Base-by-base conservation (phyloP, 30 jellyfish, hydroid and myxozoan genomes). In the Rhopilema esculentum region DNA sequence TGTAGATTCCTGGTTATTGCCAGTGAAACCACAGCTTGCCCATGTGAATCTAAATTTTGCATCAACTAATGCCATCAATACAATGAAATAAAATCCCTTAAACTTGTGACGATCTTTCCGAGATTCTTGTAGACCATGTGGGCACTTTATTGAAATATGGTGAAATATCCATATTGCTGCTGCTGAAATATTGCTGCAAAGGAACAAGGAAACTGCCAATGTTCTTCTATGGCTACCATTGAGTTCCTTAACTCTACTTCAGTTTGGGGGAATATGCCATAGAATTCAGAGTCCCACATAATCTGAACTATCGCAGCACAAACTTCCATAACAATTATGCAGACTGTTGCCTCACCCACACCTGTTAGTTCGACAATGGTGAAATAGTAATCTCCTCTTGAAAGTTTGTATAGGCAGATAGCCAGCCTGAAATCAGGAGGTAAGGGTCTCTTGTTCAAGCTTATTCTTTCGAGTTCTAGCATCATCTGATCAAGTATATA, bases 21-120 rank as follows among this genome's bases (percentile, higher is more conserved):
- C 90, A 28, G 90, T 63, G 53, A 62, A 29, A 50, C 90, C 90
- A 80, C 90, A 80, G 82, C 90, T 80, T 20, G 90, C 90, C 90
- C 90, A 80, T 21, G 33, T 65, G 62, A 80, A 80, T 70, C 90
- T 28, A 65, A 19, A 80, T 20, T 80, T 65, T 22, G 90, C 86
- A 80, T 57, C 90, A 27, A 80, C 63, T 23, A 80, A 17, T 20
- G 90, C 90, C 90, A 80, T 80, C 20, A 80, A 29, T 17, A 80
- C 90, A 25, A 80, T 65, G 70, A 80, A 77, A 29, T 77, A 77
- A 53, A 77, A 77, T n/a, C 70, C 33, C 51, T 77, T 77, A 57
- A 77, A 77, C 51, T 77, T 50, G 52, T 77, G 88, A 53, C 57
- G 27, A 49, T 77, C 88, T 29, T 77, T 77, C 30, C 23, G 76